phyloP scores from a whole-genome alignment of 2,113 vertebrate species.

The Pionites leucogaster region DNA sequence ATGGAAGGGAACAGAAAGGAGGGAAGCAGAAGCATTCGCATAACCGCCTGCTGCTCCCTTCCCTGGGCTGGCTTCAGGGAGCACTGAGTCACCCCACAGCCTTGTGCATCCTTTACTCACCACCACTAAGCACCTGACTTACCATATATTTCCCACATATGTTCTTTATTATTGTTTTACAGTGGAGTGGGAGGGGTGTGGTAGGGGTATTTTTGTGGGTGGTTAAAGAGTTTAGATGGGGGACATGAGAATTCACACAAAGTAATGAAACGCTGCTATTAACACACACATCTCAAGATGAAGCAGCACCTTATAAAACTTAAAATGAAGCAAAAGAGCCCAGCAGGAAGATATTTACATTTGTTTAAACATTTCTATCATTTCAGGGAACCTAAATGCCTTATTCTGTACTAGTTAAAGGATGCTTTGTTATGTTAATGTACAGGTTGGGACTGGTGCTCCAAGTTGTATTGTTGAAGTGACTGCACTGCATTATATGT shows the following conservation, averaged over 20 bases:
- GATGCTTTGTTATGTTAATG: conserved; percentile 11
- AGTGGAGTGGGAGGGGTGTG: fast-evolving
- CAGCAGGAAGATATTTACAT: neutral
- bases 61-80: neutral
- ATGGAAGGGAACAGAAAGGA: neutral
- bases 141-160: neutral
- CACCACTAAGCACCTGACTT: neutral
- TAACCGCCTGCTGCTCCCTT: too few species aligned
- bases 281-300: neutral
- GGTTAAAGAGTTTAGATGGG: neutral
- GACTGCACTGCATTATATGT: neutral
- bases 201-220: neutral
- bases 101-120: neutral
- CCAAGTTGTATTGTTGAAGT: neutral
- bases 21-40: neutral
- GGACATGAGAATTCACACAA: neutral
- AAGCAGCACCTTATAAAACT: neutral
- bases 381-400: neutral
- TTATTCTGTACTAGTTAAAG: neutral
- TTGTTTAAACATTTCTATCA: neutral
- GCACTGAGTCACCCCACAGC: neutral
- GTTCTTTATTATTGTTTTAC: neutral
- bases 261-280: neutral
- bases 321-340: neutral
- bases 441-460: neutral